Conservation (phyloP, 2,113 vertebrate species). For the Pelecanus crispus region DNA sequence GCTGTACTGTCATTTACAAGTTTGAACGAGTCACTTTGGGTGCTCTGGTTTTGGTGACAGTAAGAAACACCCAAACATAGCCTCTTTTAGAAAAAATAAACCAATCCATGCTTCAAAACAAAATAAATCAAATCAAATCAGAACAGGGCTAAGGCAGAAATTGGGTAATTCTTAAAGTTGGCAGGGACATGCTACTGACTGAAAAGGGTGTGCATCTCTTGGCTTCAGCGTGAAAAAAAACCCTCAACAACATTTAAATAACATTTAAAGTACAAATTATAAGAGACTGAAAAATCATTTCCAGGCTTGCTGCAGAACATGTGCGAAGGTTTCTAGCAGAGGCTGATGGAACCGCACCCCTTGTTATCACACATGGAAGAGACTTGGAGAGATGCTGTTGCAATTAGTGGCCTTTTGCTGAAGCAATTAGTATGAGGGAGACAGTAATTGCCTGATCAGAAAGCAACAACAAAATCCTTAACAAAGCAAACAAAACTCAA, state of each 20-base stretch:
- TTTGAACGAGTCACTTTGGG: neutral
- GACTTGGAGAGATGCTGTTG: neutral
- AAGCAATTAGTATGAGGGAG: neutral
- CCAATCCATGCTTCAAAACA: neutral
- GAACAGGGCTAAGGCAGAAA: neutral
- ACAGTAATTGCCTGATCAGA: neutral
- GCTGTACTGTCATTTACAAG: neutral
- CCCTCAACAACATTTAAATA: neutral
- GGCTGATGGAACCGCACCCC: neutral
- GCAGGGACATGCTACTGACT: neutral
- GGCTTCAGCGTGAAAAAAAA: neutral
- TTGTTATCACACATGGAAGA: neutral
- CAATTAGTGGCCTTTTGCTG: neutral
- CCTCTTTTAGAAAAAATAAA: neutral
- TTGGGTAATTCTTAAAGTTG: neutral
- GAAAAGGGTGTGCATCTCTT: neutral
- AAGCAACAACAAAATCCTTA: neutral
- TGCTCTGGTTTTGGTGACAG: neutral
- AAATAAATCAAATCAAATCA: neutral
- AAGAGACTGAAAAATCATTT: neutral
- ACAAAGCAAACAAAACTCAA: neutral
- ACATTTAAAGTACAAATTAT: neutral
- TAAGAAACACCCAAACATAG: neutral
- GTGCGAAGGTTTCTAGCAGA: neutral
- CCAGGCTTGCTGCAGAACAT: neutral